Conservation (phyloP, 2,888 invertebrate species). For the Patella caerulea region DNA sequence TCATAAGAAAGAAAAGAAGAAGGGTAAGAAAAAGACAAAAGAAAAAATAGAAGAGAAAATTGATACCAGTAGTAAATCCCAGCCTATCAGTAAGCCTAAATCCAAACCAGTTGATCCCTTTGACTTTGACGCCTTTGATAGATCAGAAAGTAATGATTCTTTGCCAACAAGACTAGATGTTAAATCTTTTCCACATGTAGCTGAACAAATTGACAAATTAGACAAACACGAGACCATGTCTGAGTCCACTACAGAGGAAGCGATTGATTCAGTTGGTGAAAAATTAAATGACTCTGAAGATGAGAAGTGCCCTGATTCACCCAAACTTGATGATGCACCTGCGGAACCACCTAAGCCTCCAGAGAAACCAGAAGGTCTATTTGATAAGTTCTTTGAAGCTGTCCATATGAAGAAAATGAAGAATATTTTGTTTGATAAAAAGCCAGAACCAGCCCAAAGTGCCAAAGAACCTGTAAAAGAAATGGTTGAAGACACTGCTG, state of each 20-base stretch:
- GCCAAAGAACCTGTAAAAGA: neutral
- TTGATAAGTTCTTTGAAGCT: constrained; percentile 7
- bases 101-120: constrained; percentile 1
- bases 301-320: neutral
- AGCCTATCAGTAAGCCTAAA: constrained; percentile 14
- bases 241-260: neutral
- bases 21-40: constrained; percentile 23
- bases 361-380: neutral
- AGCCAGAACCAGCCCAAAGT: neutral
- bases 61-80: neutral
- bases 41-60: constrained; percentile 1
- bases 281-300: neutral
- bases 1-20: constrained; percentile 22
- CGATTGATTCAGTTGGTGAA: constrained; percentile 5
- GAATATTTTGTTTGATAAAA: constrained; percentile 2
- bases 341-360: neutral
- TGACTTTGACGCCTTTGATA: constrained; percentile 8
- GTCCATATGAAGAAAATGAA: constrained; percentile 6
- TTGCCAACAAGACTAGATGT: neutral
- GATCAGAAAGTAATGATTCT: neutral
- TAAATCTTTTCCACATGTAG: constrained; percentile 17
- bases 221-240: constrained; percentile 26
- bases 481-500: neutral
- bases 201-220: constrained; percentile 34
- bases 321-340: neutral